Evolutionary conservation across 1,140 invertebrate species (phyloP), one percentile per base, ranked within the genome.

Genomic region (Ceratina japonica): DNA sequence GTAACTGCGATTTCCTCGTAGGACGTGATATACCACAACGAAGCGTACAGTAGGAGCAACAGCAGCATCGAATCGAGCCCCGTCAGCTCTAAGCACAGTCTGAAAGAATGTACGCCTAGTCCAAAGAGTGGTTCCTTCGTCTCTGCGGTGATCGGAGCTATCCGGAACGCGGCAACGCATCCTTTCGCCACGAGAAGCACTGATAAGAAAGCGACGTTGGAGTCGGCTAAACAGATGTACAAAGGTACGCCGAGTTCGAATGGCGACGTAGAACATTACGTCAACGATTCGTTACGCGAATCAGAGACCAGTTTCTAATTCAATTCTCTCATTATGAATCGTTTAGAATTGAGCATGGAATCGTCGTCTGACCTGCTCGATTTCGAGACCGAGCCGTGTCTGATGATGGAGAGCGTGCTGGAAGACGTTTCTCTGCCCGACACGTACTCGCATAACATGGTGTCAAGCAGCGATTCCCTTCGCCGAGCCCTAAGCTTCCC

Each of bases 381-480:
- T 90, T 96, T 95, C 3, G 96, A 96, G 92, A 96, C 95, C 0
- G 96, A 96, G 87, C 96, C 96, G 8, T 96, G 95, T 84, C 90
- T 96, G 27, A 96, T 96, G 94, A 96, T 96, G 93, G 96, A 96
- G 87, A 95, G 94, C 80, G 95, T 95, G 10, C 75, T 95, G 51
- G 95, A 95, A 88, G 95, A 95, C 87, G 95, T 95, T 37, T 90
- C 94, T 3, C 89, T 95, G 56, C 94, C 93, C 2, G 95, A 95
- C 76, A 94, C 94, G 16, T 94, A 95, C 89, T 94, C 94, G 54
- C 94, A 95, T 74, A 95, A 95, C 85, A 94, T 95, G 93, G 93
- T 95, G 2, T 95, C 95, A 51, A 95, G 94, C 56, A 92, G 93
- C 76, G 92, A 92, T 82, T 92, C 92, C 4, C 83, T 92, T 27